Evolutionary conservation across 2,888 invertebrate species (phyloP).

Genomic region (Ceraclea dissimilis): DNA sequence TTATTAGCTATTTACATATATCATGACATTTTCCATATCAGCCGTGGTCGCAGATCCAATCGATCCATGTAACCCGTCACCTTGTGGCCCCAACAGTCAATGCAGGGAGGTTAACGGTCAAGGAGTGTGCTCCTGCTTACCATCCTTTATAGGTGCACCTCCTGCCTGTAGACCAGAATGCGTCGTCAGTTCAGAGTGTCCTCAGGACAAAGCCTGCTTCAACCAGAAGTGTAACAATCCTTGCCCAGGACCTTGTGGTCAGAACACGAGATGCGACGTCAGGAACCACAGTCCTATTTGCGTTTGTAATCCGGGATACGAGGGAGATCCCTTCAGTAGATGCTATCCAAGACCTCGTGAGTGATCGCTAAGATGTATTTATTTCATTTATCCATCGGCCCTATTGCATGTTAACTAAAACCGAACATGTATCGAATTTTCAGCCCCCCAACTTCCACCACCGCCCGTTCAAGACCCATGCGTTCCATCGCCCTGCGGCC

Average conservation of each 20-base stretch:
- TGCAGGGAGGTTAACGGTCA: conserved; percentile 73
- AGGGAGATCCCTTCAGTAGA: conserved; percentile 73
- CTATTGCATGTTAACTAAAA: too few relatives aligned
- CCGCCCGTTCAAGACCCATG: conserved; percentile 53
- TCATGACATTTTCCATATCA: too few relatives aligned
- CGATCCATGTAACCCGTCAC: conserved; percentile 74
- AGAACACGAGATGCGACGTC: conserved; percentile 74
- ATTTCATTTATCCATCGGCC: too few relatives aligned
- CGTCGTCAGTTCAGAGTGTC: conserved; percentile 75
- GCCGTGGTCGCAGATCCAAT: conserved; percentile 32
- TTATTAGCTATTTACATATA: neutral
- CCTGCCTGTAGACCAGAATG: conserved; percentile 79
- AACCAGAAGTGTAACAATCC: conserved; percentile 69
- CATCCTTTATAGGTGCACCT: conserved; percentile 76
- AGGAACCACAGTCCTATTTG: conserved; percentile 79
- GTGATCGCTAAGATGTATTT: conserved; percentile 35
- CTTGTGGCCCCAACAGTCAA: conserved; percentile 84
- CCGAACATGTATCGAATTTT: conserved; percentile 26
- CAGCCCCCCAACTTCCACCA: conserved; percentile 47
- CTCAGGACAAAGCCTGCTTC: conserved; percentile 66
- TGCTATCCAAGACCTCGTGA: conserved; percentile 60
- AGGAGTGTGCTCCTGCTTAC: conserved; percentile 79
- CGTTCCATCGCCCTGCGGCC: conserved; percentile 69
- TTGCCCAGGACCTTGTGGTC: conserved; percentile 70
- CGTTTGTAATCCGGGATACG: conserved; percentile 65